A percentile compares a stretch with the other conserved stretches of the same genome.
Conservation (phyloP, 2,797 vertebrate species). For the Sparus aurata region DNA sequence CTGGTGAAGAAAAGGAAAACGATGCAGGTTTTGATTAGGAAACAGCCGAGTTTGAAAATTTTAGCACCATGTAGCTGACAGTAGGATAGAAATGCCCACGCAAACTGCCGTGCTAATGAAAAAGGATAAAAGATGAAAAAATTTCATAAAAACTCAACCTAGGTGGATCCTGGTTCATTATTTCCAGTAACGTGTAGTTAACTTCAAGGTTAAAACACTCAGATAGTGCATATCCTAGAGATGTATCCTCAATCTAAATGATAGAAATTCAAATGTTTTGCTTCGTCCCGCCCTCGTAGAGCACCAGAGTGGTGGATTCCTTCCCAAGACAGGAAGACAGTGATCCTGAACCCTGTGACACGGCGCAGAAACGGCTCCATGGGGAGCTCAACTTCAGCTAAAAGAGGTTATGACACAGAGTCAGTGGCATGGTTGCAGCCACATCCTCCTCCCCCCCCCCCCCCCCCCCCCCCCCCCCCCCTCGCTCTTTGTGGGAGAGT, state of each 20-base stretch:
- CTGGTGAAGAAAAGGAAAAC: slow-evolving; percentile 1
- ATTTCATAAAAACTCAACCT: slow-evolving; percentile 5
- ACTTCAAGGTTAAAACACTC: slow-evolving; percentile 8
- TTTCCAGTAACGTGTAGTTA: slow-evolving; percentile 3
- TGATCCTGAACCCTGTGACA: slow-evolving; percentile 72
- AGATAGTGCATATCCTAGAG: neutral
- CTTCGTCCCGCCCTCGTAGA: slow-evolving; percentile 3
- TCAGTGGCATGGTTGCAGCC: slow-evolving; percentile 53
- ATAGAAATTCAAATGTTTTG: slow-evolving; percentile 7
- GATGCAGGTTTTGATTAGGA: slow-evolving; percentile 22
- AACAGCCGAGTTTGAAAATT: slow-evolving; percentile 2
- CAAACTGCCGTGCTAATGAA: slow-evolving; percentile 6
- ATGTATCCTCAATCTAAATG: neutral
- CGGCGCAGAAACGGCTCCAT: slow-evolving; percentile 42
- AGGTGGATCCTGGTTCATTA: slow-evolving; percentile 18
- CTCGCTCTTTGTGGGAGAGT: slow-evolving; percentile 62
- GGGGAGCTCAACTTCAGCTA: slow-evolving; percentile 66
- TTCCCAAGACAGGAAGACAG: slow-evolving; percentile 60
- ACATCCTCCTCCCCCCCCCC: neutral
- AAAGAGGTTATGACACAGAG: slow-evolving; percentile 78
- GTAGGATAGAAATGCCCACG: slow-evolving; percentile 11
- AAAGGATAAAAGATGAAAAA: neutral
- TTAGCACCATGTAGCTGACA: slow-evolving; percentile 10
- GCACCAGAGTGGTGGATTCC: neutral
- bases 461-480: neutral